Base-by-base conservation (phyloP, 2,888 invertebrate genomes). In the Xanthostigma xanthostigma region DNA sequence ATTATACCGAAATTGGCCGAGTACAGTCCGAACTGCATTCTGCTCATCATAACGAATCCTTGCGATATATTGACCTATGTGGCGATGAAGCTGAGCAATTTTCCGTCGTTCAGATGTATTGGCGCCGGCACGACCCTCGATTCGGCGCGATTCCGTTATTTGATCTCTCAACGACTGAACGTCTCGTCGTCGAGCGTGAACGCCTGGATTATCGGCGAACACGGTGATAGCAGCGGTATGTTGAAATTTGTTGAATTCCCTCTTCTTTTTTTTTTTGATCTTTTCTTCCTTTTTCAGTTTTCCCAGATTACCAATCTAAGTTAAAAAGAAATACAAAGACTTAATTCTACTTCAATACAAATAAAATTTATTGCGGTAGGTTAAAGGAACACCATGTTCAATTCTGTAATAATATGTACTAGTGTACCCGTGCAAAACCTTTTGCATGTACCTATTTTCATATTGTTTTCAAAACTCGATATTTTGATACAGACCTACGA, bases 201-300 rank as follows among this genome's bases (percentile, higher is more conserved):
- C 52, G 79, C 72, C 6, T 75, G 72, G 64, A 73, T 81, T 46
- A 72, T 81, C 52, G 81, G 81, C n/a, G 80, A 81, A 58, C 79
- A 81, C 57, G 81, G 80, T 9, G 75, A 78, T 52, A 72, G 72
- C 40, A 75, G 75, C 61, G 78, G 78, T 76, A 58, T 27, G 27
- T 27, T 27, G 27, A 27, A 27, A 27, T 58, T 62, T 53, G 36
- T 12, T 36, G 5, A 36, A 45, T 6, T 36, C 5, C 10, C 9
- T 12, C 10, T 34, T 13, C 11, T 9, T 27, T n/a, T 38, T 2
- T 2, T 12, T 11, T 5, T n/a, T n/a, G n/a, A n/a, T n/a, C n/a
- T n/a, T n/a, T n/a, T n/a, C n/a, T n/a, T n/a, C n/a, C n/a, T n/a
- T n/a, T n/a, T n/a, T n/a, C n/a, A n/a, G n/a, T n/a, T n/a, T n/a